Base-by-base conservation (phyloP, 1,140 invertebrate species). In the Saccostrea glomerata region DNA sequence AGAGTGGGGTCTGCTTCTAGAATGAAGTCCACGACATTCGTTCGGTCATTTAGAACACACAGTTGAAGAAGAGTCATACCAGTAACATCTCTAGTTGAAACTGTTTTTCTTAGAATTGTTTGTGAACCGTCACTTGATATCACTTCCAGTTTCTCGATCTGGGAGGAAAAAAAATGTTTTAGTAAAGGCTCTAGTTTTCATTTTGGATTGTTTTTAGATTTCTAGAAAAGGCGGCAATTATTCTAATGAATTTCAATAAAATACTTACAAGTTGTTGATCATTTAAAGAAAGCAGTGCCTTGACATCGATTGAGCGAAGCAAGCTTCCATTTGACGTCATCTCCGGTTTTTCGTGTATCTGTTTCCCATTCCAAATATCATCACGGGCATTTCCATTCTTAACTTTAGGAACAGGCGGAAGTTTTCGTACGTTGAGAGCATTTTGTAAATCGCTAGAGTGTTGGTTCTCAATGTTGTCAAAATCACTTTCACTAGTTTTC, bases 351-450 rank as follows among this genome's bases (percentile, higher is more conserved):
- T 77, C 70, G 25, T 77, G 25, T 77, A 3, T 77, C 30, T 77
- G 23, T 77, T 30, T 77, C 12, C 7, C 70, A 30, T 77, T 77
- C 25, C 70, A 30, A 15, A 30, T 15, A 77, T 77, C 70, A 77
- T 77, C 25, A 0, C 23, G 25, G 12, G 15, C 11, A 17, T 77
- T 15, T 13, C 30, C 70, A 36, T 30, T 30, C 23, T 77, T 25
- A 36, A 77, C 40, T n/a, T 84, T 56, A 2, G 82, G 82, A 56
- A 84, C 82, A 25, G 82, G 82, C 2, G 82, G 82, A 23, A 84
- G 82, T 84, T 84, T 84, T 36, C 82, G 70, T 77, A 36, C 2
- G 25, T 77, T 77, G 15, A 77, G 23, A 30, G 23, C 30, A 36
- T 9, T 77, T 9, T 77, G 70, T 36, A 77, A 3, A 25, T 30